Base-by-base conservation (phyloP, 2,888 invertebrate genomes). In the Ethmia dodecea region DNA sequence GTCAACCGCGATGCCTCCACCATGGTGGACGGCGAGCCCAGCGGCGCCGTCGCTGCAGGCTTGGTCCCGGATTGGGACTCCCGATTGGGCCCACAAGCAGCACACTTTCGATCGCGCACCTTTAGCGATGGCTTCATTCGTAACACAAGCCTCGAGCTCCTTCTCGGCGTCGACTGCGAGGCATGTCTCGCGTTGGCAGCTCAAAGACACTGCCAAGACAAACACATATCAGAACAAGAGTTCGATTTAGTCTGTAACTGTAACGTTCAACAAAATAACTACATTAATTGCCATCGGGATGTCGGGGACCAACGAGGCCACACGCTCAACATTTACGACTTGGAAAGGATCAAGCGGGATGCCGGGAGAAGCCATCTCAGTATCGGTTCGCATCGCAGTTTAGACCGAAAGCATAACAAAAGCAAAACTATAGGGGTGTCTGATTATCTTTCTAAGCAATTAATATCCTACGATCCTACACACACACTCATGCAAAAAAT, bases 1-100 rank as follows among this genome's bases (percentile, higher is more conserved):
- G 87, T 87, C 37, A 87, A 87, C 54, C 75, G 87, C 14, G 87
- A 87, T 53, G 87, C 81, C 8, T 66, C 86, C 42, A 87, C 87
- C 22, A 87, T 86, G 86, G 76, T 86, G 55, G 86, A 83, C 26
- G 77, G 69, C 20, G 75, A 75, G 51, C 51, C 65, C 15, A 60
- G 63, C 38, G 57, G 47, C 14, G 48, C 59, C 8, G 43, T 44
- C 28, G 55, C 50, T 28, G 49, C 49, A 13, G 53, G 48, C 11
- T 44, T 53, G 27, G 35, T 58, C 3, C 46, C 62, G 3, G 76
- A 79, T 42, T 78, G 72, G 60, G 79, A 80, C 35, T 52, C 70
- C 2, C 65, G 66, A 28, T 52, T 61, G 13, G 56, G 57, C 3
- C 72, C 68, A 31, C 75, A 74, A 31, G 62, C 70, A 2, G 55